Evolutionary conservation across 2,113 vertebrate species (phyloP), one percentile per base, ranked within the genome.

Genomic region (Malaclemys terrapin): DNA sequence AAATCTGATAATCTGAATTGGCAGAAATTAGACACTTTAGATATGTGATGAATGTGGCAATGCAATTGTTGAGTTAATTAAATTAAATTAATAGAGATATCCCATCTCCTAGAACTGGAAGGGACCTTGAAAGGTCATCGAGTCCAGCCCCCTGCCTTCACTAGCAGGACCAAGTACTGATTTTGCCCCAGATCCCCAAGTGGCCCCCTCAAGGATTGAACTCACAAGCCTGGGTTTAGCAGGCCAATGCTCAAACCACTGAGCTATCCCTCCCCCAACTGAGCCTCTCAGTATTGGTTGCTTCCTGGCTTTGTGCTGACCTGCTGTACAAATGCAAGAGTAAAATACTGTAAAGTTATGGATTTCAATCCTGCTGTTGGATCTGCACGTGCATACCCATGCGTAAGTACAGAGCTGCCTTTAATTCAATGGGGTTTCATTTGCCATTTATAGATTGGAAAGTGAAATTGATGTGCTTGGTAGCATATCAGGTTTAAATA

Each of bases 21-120:
- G 11, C 57, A 79, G 80, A 5, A 59, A 1, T 0, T 1, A 1
- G 52, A 47, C 20, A 1, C 83, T 57, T 25, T 1, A 5, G 13
- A 25, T 5, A 0, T 0, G 1, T 19, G 8, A 72, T 2, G 50
- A 14, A 0, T 0, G 12, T 3, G 1, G 2, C 3, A 72, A 1
- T 13, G 85, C 93, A 87, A 59, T 89, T 91, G 80, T 14, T 53
- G n/a, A 8, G 17, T 6, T 24, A 75, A 42, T 12, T n/a, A n/a
- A n/a, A n/a, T n/a, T n/a, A n/a, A n/a, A n/a, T n/a, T n/a, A n/a
- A n/a, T n/a, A n/a, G n/a, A n/a, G n/a, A n/a, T n/a, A n/a, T n/a
- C n/a, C n/a, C n/a, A n/a, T n/a, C n/a, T n/a, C n/a, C n/a, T n/a
- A n/a, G n/a, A n/a, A n/a, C n/a, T n/a, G n/a, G n/a, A n/a, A n/a